Conservation (phyloP, 1,140 invertebrate species). For the Drosophila malerkotliana region DNA sequence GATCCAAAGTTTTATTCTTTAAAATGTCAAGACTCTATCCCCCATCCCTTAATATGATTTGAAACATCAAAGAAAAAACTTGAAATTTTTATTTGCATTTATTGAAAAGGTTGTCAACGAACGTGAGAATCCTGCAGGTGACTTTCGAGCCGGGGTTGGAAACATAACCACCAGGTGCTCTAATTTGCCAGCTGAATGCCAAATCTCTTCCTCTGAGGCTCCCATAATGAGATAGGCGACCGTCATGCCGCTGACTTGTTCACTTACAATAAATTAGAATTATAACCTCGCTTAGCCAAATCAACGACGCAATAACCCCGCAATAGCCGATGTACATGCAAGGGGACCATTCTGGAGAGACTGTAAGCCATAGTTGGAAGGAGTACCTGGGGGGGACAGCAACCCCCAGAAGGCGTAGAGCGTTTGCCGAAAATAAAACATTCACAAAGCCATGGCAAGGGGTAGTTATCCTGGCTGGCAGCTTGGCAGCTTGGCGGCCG, state of each 20-base stretch:
- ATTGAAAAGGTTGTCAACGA: slow-evolving; percentile 27
- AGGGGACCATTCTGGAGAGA: slow-evolving; percentile 53
- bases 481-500: background rate
- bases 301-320: slow-evolving; percentile 75
- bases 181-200: slow-evolving; percentile 13
- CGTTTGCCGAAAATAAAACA: slow-evolving; percentile 50
- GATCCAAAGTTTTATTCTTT: slow-evolving; percentile 2
- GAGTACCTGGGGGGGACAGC: slow-evolving; percentile 27
- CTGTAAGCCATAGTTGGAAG: no score
- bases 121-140: slow-evolving; percentile 45
- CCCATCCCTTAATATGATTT: background rate
- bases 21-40: no score
- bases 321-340: slow-evolving; percentile 67
- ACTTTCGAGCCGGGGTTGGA: background rate
- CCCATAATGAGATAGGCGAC: slow-evolving; percentile 16
- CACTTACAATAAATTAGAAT: slow-evolving; percentile 76
- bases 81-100: slow-evolving; percentile 31
- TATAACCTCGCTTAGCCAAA: slow-evolving; percentile 78
- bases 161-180: background rate
- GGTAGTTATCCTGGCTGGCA: slow-evolving; percentile 39
- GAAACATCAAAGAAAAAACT: slow-evolving; percentile 47
- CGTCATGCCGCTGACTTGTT: slow-evolving; percentile 55
- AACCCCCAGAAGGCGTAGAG: slow-evolving; percentile 55
- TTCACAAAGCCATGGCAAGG: slow-evolving; percentile 32
- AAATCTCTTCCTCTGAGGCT: slow-evolving; percentile 1